Percentiles rank a stretch among this genome's conserved stretches.
Evolutionary conservation across 2,113 vertebrate species (phyloP).

Genomic region (Mungos mungo): DNA sequence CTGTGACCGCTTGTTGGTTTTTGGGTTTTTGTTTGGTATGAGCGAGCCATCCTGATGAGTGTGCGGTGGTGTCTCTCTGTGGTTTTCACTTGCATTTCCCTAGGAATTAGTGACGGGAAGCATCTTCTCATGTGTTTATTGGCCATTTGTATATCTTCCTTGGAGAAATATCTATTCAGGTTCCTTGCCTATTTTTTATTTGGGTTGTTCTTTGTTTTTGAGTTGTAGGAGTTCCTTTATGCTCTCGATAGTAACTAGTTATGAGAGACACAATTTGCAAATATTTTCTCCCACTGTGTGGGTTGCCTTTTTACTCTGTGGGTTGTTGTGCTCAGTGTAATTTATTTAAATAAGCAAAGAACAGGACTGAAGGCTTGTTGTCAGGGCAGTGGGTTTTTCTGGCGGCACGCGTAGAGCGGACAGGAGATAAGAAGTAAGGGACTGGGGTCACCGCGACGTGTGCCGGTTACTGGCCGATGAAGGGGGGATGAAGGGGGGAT

Average conservation of each 20-base stretch:
- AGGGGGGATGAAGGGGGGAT: not conserved
- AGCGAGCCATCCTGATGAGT: not conserved
- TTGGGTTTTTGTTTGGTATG: not conserved
- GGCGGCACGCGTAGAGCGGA: not conserved
- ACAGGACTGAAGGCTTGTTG: not conserved
- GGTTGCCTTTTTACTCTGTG: not conserved
- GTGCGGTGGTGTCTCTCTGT: not conserved
- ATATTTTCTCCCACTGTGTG: not conserved
- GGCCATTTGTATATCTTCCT: not conserved
- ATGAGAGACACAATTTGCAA: not conserved
- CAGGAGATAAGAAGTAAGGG: not conserved
- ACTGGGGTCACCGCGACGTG: not conserved
- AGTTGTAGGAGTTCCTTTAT: not conserved
- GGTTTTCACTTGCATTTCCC: not conserved
- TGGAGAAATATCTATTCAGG: not conserved
- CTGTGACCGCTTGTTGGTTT: not conserved
- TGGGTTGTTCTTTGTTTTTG: not conserved
- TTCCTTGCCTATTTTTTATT: not conserved
- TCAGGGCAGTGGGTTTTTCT: not conserved
- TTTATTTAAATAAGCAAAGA: constrained; percentile 6
- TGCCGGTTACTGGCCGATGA: not conserved
- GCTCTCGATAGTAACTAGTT: not conserved
- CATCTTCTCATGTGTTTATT: not conserved
- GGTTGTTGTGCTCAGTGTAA: not conserved
- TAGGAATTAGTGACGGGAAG: not conserved